These are phyloP conservation scores for Dynastes tityus DNA, from an alignment of 2,888 invertebrate species.

Conservation along the genomic window DNA sequence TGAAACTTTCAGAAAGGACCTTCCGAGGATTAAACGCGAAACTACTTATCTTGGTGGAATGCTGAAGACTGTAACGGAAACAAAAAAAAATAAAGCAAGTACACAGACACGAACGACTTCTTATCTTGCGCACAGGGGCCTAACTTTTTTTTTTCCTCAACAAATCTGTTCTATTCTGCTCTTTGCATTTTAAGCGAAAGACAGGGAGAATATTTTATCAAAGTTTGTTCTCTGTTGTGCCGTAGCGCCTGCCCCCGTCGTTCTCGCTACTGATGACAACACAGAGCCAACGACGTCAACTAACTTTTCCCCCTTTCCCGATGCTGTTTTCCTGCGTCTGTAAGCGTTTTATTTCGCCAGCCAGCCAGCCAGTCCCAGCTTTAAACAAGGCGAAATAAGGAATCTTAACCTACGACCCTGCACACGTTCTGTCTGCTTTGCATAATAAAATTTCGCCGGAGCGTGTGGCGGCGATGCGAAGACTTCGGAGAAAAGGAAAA, in stretches of 20 bases:
- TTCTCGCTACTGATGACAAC: constrained; percentile 26
- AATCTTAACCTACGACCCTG: constrained; percentile 38
- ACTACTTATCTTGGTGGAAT: background rate
- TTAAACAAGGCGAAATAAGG: constrained; percentile 42
- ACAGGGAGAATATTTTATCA: constrained; percentile 41
- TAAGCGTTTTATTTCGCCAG: background rate
- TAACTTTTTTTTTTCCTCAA: constrained; percentile 17
- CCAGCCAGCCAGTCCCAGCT: background rate
- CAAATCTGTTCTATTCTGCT: constrained; percentile 29
- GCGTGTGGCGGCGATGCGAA: constrained; percentile 23
- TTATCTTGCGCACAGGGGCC: constrained; percentile 18
- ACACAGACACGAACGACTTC: constrained; percentile 20
- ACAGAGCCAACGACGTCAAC: constrained; percentile 22
- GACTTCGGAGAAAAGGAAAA: constrained; percentile 12
- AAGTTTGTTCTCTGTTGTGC: constrained; percentile 29
- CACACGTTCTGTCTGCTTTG: constrained; percentile 34
- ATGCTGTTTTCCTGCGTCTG: constrained; percentile 8
- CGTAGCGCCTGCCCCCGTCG: constrained; percentile 1
- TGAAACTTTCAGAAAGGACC: too few species aligned
- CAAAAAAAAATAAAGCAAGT: constrained; percentile 8
- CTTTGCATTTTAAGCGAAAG: constrained; percentile 39
- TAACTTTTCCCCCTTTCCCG: constrained; percentile 27
- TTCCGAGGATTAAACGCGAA: too few species aligned
- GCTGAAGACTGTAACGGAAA: constrained; percentile 2
- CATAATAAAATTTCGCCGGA: constrained; percentile 36